A percentile compares a stretch with the other conserved stretches of the same genome.
Conservation (phyloP, 2,113 vertebrate genomes). For the Perca flavescens region DNA sequence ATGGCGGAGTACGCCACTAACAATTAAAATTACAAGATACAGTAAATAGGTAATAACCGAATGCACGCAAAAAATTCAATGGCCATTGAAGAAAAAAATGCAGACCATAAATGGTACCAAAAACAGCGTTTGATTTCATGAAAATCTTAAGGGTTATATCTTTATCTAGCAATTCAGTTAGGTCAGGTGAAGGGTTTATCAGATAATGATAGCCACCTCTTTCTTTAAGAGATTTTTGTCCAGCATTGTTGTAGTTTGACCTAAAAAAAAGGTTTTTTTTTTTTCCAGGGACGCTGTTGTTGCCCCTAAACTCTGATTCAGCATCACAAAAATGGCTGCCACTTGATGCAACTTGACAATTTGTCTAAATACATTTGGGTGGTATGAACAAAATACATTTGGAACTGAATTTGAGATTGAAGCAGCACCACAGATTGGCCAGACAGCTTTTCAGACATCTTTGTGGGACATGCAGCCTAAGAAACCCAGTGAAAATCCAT, state of each 20-base stretch:
- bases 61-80: background rate
- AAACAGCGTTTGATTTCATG: background rate
- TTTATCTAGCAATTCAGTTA: background rate
- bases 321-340: constrained; percentile 13
- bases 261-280: background rate
- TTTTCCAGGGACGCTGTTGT: background rate
- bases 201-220: background rate
- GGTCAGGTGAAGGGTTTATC: background rate
- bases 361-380: constrained; percentile 17
- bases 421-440: constrained; percentile 31
- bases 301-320: background rate
- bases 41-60: background rate
- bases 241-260: background rate
- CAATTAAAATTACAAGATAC: background rate
- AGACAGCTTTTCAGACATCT: constrained; percentile 30
- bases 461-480: constrained; percentile 23
- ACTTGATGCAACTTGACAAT: constrained; percentile 25
- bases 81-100: background rate
- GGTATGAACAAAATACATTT: background rate
- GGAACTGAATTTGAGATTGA: constrained; percentile 33
- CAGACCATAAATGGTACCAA: background rate
- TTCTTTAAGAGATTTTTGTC: background rate
- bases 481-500: constrained; percentile 46
- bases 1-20: background rate
- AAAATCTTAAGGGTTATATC: background rate